Percentiles rank a stretch among this genome's conserved stretches.
Evolutionary conservation across 2,797 vertebrate genomes (phyloP).

Genomic region (Pipistrellus pygmaeus): DNA sequence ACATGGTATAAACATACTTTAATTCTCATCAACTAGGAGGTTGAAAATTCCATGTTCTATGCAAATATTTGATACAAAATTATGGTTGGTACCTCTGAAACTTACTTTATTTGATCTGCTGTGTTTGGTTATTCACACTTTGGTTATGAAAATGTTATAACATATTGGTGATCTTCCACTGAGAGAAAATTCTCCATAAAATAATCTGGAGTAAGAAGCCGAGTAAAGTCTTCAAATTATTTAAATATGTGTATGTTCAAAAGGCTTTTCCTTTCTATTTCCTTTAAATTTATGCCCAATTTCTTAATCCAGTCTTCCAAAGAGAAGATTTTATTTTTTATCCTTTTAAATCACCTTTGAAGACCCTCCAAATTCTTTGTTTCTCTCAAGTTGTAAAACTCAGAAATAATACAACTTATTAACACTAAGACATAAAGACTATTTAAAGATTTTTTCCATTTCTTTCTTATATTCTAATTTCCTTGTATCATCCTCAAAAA

Average conservation of each 20-base stretch:
- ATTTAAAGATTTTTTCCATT: neutral
- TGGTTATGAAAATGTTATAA: conserved; percentile 33
- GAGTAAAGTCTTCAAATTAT: conserved; percentile 55
- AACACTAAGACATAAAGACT: neutral
- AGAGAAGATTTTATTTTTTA: neutral
- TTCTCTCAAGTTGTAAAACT: conserved; percentile 27
- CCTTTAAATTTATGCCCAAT: conserved; percentile 52
- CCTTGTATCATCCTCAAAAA: neutral
- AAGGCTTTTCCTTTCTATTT: conserved; percentile 6
- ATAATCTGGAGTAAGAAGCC: conserved; percentile 38
- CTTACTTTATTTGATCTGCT: conserved; percentile 45
- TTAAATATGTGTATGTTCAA: conserved; percentile 50
- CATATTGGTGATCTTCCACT: conserved; percentile 17
- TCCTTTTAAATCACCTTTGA: conserved; percentile 47
- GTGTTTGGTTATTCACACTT: conserved; percentile 19
- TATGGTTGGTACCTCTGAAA: neutral
- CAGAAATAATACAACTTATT: conserved; percentile 8
- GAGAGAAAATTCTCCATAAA: conserved; percentile 65
- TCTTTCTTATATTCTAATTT: conserved; percentile 8
- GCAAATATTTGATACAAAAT: neutral
- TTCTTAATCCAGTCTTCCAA: conserved; percentile 54
- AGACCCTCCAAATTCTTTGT: conserved; percentile 27
- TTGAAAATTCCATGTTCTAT: conserved; percentile 2
- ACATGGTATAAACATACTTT: neutral
- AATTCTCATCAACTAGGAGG: neutral